Base-by-base conservation (phyloP, 53 echinoderm and acorn worm species). In the Antedon mediterranea region DNA sequence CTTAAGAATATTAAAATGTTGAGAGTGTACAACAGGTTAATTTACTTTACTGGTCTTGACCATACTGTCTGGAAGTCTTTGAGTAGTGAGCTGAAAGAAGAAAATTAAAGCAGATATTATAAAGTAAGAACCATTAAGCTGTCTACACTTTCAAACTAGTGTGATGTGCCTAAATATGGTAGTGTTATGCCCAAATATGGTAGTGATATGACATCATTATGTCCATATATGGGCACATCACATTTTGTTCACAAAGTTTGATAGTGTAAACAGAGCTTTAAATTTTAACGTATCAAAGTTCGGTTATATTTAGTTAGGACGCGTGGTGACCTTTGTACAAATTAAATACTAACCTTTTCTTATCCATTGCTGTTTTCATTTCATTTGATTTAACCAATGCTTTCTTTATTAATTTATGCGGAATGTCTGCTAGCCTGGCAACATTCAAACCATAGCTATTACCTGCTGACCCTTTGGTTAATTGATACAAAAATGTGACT, bases 361-460 rank as follows among this genome's bases (percentile, higher is more conserved):
- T 28, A 33, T 79, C 77, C 29, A 97, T 88, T 32, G 76, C 77
- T 3, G 83, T 72, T 79, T 97, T 90, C 30, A 97, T 72, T 31
- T 97, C 89, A 29, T 79, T 81, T 34, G 97, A 89, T 71, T 97
- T 97, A 30, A 79, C 78, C 2, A 86, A 74, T 41, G 92, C 97
- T 71, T 79, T 43, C 41, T 87, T 74, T 77, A 97, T 74, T 71
- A 97, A 85, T 30, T 42, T 76, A 4, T 71, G 73, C 0, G 92
- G 92, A 31, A 97, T 84, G 30, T 86, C 87, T 14, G 92, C 97
- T 3, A 97, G 87, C 76, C 90, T 83, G 30, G 97, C 97, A 30
- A 97, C 97, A 30, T 97, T 97, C 28, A 97, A 84, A 4, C 97
- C 97, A 41, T 97, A 97, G 73, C 97, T 97, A 33, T 81, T 83